Conservation (phyloP, 1,140 invertebrate species). For the Hycleus cichorii region DNA sequence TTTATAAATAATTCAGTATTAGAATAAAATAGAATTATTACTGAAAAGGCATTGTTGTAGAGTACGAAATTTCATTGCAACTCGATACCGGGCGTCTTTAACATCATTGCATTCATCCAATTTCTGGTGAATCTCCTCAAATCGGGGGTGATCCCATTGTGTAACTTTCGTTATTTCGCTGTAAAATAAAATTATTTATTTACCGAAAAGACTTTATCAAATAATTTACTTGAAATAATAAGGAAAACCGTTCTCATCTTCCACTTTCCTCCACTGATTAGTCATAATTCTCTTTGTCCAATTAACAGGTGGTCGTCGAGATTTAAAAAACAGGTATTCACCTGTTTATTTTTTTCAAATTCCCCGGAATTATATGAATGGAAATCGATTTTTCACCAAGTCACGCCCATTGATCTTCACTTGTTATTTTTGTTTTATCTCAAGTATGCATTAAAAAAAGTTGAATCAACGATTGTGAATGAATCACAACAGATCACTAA, state of each 20-base stretch:
- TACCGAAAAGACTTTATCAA: background rate
- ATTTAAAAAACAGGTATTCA: too few relatives aligned
- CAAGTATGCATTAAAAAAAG: too few relatives aligned
- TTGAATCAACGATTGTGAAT: too few relatives aligned
- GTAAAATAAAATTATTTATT: slow-evolving; percentile 1
- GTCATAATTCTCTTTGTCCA: background rate
- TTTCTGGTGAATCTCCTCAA: slow-evolving; percentile 43
- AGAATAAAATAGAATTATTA: slow-evolving; percentile 37
- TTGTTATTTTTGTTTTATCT: too few relatives aligned
- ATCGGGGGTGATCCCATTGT: slow-evolving; percentile 51
- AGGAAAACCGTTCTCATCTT: slow-evolving; percentile 51
- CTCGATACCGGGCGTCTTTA: slow-evolving; percentile 72
- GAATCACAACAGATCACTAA: too few relatives aligned
- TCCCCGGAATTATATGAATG: too few relatives aligned
- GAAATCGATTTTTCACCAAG: too few relatives aligned
- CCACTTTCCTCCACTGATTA: slow-evolving; percentile 35
- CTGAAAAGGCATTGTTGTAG: slow-evolving; percentile 59
- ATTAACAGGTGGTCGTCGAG: too few relatives aligned
- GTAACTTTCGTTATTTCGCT: slow-evolving; percentile 42
- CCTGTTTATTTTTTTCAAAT: too few relatives aligned
- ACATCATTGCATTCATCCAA: slow-evolving; percentile 66
- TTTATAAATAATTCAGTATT: too few relatives aligned
- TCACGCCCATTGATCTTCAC: too few relatives aligned
- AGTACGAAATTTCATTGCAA: slow-evolving; percentile 69
- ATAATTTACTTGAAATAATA: slow-evolving; percentile 48